Conservation (phyloP, 2,888 invertebrate genomes). For the Drosophila fungiperda region DNA sequence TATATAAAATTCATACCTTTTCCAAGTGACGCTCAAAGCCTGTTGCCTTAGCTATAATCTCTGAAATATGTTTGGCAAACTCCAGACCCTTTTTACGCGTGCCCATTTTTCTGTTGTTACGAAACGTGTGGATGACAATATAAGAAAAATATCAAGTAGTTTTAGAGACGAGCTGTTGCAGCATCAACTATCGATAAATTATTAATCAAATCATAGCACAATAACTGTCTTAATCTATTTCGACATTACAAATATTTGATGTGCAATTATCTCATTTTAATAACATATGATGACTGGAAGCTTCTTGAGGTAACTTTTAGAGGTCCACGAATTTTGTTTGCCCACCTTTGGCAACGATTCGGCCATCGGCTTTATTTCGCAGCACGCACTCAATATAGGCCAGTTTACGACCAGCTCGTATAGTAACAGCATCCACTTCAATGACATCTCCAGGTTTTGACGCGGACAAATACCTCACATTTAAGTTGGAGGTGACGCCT, state of each 20-base stretch:
- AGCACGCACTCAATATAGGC: slow-evolving; percentile 94
- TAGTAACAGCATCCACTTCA: slow-evolving; percentile 91
- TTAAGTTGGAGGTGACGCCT: slow-evolving; percentile 93
- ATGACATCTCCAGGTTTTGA: slow-evolving; percentile 92
- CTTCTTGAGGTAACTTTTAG: slow-evolving; percentile 10
- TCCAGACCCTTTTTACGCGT: slow-evolving; percentile 83
- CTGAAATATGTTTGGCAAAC: slow-evolving; percentile 84
- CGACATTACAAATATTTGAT: not conserved
- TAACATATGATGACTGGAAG: not conserved
- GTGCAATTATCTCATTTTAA: slow-evolving; percentile 17
- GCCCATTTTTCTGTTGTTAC: slow-evolving; percentile 59
- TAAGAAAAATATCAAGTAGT: slow-evolving; percentile 11
- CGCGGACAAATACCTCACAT: slow-evolving; percentile 92
- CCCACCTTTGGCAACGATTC: slow-evolving; percentile 91
- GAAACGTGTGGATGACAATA: slow-evolving; percentile 37
- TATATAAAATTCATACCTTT: slow-evolving; percentile 82
- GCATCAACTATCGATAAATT: slow-evolving; percentile 38
- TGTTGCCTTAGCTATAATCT: slow-evolving; percentile 82
- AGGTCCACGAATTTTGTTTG: slow-evolving; percentile 91
- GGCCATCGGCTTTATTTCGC: slow-evolving; percentile 90
- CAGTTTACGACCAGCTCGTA: slow-evolving; percentile 91
- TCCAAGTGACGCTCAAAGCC: slow-evolving; percentile 85
- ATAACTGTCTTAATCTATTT: not conserved
- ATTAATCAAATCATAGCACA: not conserved
- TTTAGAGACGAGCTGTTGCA: slow-evolving; percentile 13